A percentile compares a stretch with the other conserved stretches of the same genome.
These are phyloP conservation scores for Sinhomidia bicolor DNA, from an alignment of 2,888 invertebrate species.

Conservation along the genomic window DNA sequence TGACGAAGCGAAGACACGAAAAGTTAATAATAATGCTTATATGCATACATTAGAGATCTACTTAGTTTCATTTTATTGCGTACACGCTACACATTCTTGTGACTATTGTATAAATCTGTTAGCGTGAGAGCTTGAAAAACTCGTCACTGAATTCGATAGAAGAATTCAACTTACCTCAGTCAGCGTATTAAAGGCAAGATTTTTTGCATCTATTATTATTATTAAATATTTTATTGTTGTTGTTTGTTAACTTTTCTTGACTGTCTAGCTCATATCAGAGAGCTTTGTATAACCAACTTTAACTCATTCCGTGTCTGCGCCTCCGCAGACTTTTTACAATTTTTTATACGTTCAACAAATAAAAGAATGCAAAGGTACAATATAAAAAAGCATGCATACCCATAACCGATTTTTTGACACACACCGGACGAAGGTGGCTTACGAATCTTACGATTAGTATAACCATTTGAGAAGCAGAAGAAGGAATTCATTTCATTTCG, in stretches of 20 bases:
- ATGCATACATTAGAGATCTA: too few relatives aligned
- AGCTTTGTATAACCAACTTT: neutral
- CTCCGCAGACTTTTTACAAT: conserved; percentile 12
- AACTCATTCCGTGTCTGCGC: neutral
- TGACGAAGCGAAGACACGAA: conserved; percentile 25
- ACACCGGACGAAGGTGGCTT: neutral
- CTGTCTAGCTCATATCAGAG: neutral
- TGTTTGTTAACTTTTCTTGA: neutral
- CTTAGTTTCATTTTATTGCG: neutral
- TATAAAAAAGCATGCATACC: neutral
- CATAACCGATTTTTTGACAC: too few relatives aligned
- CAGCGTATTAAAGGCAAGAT: neutral
- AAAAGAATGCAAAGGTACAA: neutral
- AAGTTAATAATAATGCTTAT: conserved; percentile 29
- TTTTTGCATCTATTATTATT: neutral
- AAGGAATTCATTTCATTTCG: conserved; percentile 9
- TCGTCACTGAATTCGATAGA: neutral
- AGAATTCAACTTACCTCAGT: neutral
- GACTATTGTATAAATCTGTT: conserved; percentile 35
- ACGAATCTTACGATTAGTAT: neutral
- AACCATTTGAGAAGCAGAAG: neutral
- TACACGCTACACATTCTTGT: neutral
- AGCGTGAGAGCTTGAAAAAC: conserved; percentile 54
- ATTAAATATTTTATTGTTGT: conserved; percentile 13
- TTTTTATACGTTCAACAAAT: too few relatives aligned